Base-by-base conservation (phyloP, 1,140 invertebrate genomes). In the Drosophila novamexicana region DNA sequence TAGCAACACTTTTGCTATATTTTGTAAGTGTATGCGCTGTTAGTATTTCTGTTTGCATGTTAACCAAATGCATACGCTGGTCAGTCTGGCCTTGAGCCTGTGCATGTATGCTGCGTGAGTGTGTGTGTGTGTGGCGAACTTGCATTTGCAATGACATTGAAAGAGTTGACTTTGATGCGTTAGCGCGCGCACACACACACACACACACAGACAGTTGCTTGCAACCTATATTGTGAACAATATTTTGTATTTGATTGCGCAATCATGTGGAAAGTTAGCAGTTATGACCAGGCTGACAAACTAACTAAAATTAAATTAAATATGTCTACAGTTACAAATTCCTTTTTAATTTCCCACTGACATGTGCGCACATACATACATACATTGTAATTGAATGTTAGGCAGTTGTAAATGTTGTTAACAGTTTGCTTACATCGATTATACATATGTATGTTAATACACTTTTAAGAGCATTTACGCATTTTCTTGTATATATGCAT, bases 131-230 rank as follows among this genome's bases (percentile, higher is more conserved):
- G 57, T 8, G 29, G 50, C 54, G 59, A 81, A 72, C 71, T 79
- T 82, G 82, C 72, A 77, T 67, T 77, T 79, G 76, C 67, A 88
- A 77, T 88, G 83, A 83, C 83, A 86, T 88, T 89, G 83, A 86
- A 89, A 86, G 72, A 79, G 65, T 53, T 65, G 81, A 65, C 67
- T 49, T 65, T 61, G 77, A 80, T 79, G 72, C 65, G 77, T 47
- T 70, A 61, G 16, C 53, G 53, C 32, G 52, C 18, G 52, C 10
- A 42, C 6, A 16, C 47, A 40, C 53, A 14, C 14, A 14, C 14
- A 14, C 14, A 18, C 10, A 42, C 6, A 16, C 47, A 40, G 44
- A 49, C 64, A 57, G 34, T 10, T 40, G 39, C 10, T 7, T 9
- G 8, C 8, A 39, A 16, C n/a, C 22, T 29, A 29, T 5, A 29